Evolutionary conservation across 2,797 vertebrate genomes (phyloP).

Genomic region (Glossophaga mutica): DNA sequence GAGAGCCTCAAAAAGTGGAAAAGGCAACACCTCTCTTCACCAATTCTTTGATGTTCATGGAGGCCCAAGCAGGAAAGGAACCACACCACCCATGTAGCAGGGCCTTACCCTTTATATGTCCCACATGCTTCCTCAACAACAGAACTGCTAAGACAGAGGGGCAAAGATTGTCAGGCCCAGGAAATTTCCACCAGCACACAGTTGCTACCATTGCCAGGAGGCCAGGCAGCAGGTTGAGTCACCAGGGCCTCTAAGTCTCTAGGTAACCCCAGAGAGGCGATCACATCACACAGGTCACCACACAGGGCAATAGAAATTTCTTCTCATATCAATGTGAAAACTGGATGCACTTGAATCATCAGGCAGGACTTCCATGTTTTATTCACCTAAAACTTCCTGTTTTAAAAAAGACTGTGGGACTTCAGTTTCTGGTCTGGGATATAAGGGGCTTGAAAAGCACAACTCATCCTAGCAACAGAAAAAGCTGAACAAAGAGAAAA

Average conservation of each 20-base stretch:
- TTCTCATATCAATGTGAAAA: background rate
- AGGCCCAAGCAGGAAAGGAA: background rate
- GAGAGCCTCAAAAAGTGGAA: background rate
- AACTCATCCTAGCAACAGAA: background rate
- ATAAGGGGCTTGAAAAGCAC: background rate
- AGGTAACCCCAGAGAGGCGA: background rate
- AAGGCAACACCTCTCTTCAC: background rate
- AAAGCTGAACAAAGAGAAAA: background rate
- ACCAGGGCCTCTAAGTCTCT: background rate
- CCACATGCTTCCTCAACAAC: background rate
- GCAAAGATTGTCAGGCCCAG: background rate
- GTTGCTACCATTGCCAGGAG: background rate
- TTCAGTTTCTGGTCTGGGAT: background rate
- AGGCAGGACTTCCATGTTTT: background rate
- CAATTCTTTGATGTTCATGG: background rate
- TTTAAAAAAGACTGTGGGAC: background rate
- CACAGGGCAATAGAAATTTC: background rate
- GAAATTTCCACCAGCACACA: background rate
- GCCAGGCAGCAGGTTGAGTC: background rate
- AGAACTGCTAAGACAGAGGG: background rate
- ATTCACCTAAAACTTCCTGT: background rate
- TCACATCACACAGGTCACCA: background rate
- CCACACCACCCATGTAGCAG: background rate
- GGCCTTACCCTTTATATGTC: background rate
- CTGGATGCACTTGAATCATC: background rate